phyloP scores from a whole-genome alignment of 2,888 invertebrate genomes.

The Caenorhabditis parvicauda region DNA sequence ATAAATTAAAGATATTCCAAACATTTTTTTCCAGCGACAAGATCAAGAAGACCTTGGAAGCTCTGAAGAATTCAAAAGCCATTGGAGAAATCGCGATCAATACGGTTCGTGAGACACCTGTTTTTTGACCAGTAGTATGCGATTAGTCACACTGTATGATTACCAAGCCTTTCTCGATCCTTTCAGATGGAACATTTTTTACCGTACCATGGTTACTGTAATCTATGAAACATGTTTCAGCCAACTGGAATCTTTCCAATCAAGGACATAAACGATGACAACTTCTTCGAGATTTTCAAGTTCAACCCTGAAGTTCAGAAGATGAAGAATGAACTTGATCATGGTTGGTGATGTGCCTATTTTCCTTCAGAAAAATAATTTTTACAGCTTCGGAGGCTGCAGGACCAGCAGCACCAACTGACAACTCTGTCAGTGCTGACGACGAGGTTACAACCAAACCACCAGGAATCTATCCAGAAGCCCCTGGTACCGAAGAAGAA shows the following conservation, averaged over 20 bases:
- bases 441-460: conserved; percentile 3
- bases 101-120: conserved; percentile 16
- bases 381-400: background rate
- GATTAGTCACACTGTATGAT: background rate
- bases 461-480: conserved; percentile 7
- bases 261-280: conserved; percentile 40
- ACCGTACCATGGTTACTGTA: no score
- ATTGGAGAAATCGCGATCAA: conserved; percentile 42
- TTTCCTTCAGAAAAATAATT: no score
- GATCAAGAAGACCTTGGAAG: conserved; percentile 29
- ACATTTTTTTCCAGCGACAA: conserved; percentile 25
- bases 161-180: no score
- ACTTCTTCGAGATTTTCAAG: conserved; percentile 40
- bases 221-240: no score
- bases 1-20: no score
- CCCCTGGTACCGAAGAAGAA: conserved; percentile 1
- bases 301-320: conserved; percentile 34
- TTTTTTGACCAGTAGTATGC: background rate
- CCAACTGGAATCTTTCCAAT: conserved; percentile 46
- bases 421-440: background rate
- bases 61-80: conserved; percentile 28
- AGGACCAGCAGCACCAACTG: background rate
- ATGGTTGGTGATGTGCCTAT: no score
- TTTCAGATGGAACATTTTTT: background rate
- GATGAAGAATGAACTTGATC: conserved; percentile 15